Percentiles rank a stretch among this genome's conserved stretches.
phyloP scores from a whole-genome alignment of 2,888 invertebrate species.

The Aproaerema taeniolella region DNA sequence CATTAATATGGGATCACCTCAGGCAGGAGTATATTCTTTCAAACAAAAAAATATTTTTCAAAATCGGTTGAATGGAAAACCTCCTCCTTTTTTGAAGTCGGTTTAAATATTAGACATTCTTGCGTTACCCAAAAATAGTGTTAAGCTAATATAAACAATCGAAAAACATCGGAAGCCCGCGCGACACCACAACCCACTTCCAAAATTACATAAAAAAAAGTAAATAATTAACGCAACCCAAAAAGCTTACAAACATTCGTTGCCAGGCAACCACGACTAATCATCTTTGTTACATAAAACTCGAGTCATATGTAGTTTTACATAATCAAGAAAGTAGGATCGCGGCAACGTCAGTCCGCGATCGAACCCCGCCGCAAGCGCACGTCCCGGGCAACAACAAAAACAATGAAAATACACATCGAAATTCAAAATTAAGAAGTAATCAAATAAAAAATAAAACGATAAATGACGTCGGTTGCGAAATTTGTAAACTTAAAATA shows the following conservation, averaged over 20 bases:
- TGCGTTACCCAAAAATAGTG: no score
- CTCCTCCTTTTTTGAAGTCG: no score
- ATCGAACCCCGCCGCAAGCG: constrained; percentile 25
- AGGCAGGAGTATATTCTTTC: no score
- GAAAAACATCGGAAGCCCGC: no score
- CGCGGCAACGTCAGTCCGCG: constrained; percentile 30
- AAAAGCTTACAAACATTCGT: constrained; percentile 48
- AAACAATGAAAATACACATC: constrained; percentile 12
- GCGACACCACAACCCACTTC: neutral
- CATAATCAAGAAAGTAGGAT: constrained; percentile 31
- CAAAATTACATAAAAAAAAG: neutral
- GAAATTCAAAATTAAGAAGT: constrained; percentile 4
- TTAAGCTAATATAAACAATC: no score
- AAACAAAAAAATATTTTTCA: no score
- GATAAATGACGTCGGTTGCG: constrained; percentile 13
- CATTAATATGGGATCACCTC: no score
- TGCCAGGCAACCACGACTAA: constrained; percentile 27
- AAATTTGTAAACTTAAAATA: constrained; percentile 8
- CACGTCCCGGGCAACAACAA: constrained; percentile 22
- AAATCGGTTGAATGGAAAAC: no score
- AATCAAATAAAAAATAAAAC: constrained; percentile 19
- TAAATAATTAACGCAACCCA: constrained; percentile 6
- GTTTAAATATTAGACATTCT: no score
- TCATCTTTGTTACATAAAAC: constrained; percentile 30
- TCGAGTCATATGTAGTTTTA: constrained; percentile 32